Conservation (phyloP, 1,140 invertebrate species). For the Bilobella aurantiaca region DNA sequence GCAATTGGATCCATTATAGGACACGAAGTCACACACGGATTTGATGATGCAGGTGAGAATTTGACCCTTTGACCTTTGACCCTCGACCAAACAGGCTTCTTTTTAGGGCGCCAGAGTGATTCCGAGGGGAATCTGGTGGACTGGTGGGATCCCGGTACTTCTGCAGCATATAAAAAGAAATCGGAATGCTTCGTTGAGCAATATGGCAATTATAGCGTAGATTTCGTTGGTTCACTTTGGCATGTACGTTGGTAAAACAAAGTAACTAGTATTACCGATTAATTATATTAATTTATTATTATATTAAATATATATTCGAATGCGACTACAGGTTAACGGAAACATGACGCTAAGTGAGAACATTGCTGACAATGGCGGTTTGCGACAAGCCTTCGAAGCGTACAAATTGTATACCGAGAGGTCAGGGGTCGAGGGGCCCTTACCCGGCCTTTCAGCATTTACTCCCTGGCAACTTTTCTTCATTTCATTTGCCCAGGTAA, state of each 20-base stretch:
- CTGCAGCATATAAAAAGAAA: slow-evolving; percentile 37
- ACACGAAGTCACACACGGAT: slow-evolving; percentile 28
- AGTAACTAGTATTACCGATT: too few relatives aligned
- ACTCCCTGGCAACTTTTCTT: slow-evolving; percentile 78
- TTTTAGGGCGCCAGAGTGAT: slow-evolving; percentile 27
- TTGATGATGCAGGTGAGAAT: slow-evolving; percentile 24
- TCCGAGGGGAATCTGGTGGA: slow-evolving; percentile 34
- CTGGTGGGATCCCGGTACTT: slow-evolving; percentile 35
- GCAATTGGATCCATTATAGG: slow-evolving; percentile 29
- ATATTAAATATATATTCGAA: too few relatives aligned
- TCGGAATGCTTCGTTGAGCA: slow-evolving; percentile 52
- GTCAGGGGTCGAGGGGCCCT: slow-evolving; percentile 29
- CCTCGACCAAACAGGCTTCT: background rate
- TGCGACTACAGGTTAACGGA: slow-evolving; percentile 19
- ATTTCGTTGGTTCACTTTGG: background rate
- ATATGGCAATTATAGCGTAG: slow-evolving; percentile 41
- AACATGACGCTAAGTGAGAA: slow-evolving; percentile 21
- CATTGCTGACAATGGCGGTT: slow-evolving; percentile 61
- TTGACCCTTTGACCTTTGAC: too few relatives aligned
- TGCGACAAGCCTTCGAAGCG: slow-evolving; percentile 16
- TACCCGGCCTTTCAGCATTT: slow-evolving; percentile 64
- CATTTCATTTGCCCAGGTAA: slow-evolving; percentile 71
- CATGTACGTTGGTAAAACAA: too few relatives aligned
- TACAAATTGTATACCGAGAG: slow-evolving; percentile 8
- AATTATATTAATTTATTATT: too few relatives aligned